These are phyloP conservation scores for Chlamydotis undulata DNA, from an alignment of 2,113 vertebrate genomes.

Conservation along the genomic window DNA sequence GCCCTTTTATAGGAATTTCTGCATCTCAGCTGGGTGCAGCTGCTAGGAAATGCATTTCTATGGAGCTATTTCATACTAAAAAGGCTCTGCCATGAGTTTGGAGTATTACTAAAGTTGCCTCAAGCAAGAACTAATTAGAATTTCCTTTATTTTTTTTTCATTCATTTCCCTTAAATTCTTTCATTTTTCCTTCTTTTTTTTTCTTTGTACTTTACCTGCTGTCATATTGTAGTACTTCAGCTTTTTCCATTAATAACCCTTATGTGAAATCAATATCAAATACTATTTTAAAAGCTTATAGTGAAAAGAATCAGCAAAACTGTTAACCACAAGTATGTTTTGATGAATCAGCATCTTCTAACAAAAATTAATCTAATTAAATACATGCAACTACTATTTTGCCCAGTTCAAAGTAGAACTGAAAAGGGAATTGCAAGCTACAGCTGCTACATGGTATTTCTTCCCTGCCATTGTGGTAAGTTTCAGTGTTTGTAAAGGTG, in stretches of 20 bases:
- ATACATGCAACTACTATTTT: background rate
- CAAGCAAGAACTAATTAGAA: background rate
- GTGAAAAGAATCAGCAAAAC: background rate
- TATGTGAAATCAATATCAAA: background rate
- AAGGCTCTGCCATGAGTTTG: background rate
- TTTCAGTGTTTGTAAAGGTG: background rate
- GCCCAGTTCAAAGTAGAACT: background rate
- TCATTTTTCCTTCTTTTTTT: background rate
- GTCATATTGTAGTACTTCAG: background rate
- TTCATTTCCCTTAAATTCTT: background rate
- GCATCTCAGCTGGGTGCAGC: background rate
- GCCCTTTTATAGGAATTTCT: background rate
- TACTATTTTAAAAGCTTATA: background rate
- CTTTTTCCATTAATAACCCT: background rate
- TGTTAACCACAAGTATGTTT: background rate
- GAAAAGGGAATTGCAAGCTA: background rate
- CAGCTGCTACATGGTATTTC: background rate
- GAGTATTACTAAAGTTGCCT: background rate
- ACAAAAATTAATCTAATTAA: background rate
- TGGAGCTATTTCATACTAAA: background rate
- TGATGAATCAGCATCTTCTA: background rate
- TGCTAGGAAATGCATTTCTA: background rate
- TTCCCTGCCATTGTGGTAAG: background rate
- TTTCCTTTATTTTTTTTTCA: background rate
- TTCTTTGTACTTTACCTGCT: background rate